phyloP scores from a whole-genome alignment of 2,888 invertebrate species.

The Zeuzera pyrina region DNA sequence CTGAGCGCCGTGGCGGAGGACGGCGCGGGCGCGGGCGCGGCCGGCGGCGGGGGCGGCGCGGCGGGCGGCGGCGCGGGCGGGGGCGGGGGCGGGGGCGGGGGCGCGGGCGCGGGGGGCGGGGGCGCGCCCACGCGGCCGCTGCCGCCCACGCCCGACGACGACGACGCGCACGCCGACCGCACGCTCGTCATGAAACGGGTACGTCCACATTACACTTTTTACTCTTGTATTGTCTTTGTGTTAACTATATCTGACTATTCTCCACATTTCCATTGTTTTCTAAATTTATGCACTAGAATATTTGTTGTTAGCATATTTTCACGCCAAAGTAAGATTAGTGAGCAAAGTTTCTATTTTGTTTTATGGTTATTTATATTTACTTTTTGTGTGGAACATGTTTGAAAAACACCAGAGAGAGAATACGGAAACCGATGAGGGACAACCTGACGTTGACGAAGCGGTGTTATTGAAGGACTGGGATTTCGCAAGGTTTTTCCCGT shows the following conservation, averaged over 20 bases:
- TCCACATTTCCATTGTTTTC: background rate
- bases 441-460: conserved; percentile 81
- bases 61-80: conserved; percentile 90
- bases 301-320: conserved; percentile 21
- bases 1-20: conserved; percentile 74
- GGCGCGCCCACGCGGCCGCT: conserved; percentile 93
- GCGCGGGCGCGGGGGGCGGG: conserved; percentile 81
- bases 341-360: conserved; percentile 32
- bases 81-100: conserved; percentile 75
- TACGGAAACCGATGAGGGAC: conserved; percentile 45
- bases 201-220: conserved; percentile 51
- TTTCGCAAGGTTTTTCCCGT: conserved; percentile 87
- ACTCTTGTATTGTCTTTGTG: background rate
- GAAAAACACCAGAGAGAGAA: conserved; percentile 58
- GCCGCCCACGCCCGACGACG: conserved; percentile 96
- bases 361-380: conserved; percentile 50
- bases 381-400: conserved; percentile 61
- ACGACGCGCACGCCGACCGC: conserved; percentile 84
- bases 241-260: background rate
- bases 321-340: conserved; percentile 70
- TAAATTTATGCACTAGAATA: background rate
- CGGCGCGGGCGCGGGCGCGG: conserved; percentile 37
- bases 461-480: conserved; percentile 90
- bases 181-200: conserved; percentile 95
- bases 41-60: conserved; percentile 84